These are phyloP conservation scores for Crypturellus undulatus DNA, from an alignment of 2,113 vertebrate genomes.

Conservation along the genomic window DNA sequence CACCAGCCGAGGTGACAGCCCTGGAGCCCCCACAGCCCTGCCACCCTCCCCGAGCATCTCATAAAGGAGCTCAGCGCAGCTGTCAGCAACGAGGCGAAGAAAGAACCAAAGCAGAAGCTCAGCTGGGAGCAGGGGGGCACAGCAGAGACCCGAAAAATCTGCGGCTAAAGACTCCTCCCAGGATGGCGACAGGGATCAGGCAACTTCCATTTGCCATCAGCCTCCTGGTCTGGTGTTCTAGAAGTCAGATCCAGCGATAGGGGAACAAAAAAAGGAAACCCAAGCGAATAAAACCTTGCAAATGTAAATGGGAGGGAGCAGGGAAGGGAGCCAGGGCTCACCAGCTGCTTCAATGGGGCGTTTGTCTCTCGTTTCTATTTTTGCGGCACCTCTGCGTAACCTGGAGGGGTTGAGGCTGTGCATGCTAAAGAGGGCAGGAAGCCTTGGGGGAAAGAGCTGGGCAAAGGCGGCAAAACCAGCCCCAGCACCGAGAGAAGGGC, in stretches of 20 bases:
- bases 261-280: conserved; percentile 4
- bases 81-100: conserved; percentile 22
- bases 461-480: not conserved
- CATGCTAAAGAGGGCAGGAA: conserved; percentile 67
- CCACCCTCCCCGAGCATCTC: not conserved
- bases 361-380: conserved; percentile 71
- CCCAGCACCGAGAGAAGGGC: conserved; percentile 9
- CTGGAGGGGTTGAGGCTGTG: conserved; percentile 62
- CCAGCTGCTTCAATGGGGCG: conserved; percentile 68
- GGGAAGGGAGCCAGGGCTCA: conserved; percentile 45
- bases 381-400: conserved; percentile 70
- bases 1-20: not conserved
- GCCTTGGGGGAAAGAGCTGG: conserved; percentile 17
- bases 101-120: conserved; percentile 43
- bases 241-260: conserved; percentile 34
- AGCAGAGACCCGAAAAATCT: not conserved
- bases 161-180: not conserved
- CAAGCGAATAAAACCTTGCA: conserved; percentile 43
- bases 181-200: not conserved
- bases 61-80: conserved; percentile 31
- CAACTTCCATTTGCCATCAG: not conserved
- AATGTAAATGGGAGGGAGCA: conserved; percentile 57
- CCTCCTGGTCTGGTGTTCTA: conserved; percentile 3
- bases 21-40: not conserved
- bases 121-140: conserved; percentile 20